phyloP scores from a whole-genome alignment of 2,888 invertebrate genomes.

The Punctoribates punctum region DNA sequence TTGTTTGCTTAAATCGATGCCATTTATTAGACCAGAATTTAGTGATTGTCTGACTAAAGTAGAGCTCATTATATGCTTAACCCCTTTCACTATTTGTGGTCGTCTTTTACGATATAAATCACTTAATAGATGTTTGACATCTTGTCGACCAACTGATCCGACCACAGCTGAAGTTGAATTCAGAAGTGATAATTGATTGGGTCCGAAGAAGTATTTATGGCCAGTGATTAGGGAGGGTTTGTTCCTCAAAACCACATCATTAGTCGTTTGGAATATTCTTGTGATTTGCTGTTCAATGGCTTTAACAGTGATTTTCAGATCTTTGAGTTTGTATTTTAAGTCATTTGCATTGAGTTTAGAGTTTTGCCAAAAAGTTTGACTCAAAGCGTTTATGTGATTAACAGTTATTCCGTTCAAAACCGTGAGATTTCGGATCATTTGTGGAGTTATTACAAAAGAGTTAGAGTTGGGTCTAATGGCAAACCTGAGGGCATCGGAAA shows the following conservation, averaged over 20 bases:
- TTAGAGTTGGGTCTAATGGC: not conserved
- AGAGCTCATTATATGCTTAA: constrained; percentile 30
- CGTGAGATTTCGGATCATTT: not conserved
- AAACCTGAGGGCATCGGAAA: constrained; percentile 11
- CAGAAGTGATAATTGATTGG: constrained; percentile 30
- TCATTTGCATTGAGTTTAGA: constrained; percentile 42
- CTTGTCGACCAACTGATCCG: constrained; percentile 36
- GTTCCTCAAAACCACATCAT: constrained; percentile 44
- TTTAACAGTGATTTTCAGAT: constrained; percentile 13
- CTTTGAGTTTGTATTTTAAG: constrained; percentile 38
- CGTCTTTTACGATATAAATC: constrained; percentile 17
- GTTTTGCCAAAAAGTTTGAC: constrained; percentile 42
- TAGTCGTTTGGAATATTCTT: constrained; percentile 30
- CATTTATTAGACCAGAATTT: constrained; percentile 42
- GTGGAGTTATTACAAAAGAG: not conserved
- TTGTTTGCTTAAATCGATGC: constrained; percentile 41
- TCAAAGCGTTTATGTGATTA: not conserved
- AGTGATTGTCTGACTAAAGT: constrained; percentile 30
- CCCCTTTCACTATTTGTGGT: constrained; percentile 5
- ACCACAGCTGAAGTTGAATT: constrained; percentile 40
- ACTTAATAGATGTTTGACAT: not conserved
- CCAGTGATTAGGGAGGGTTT: constrained; percentile 42
- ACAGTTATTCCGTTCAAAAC: not conserved
- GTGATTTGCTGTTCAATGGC: constrained; percentile 38
- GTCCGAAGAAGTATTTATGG: constrained; percentile 42